Conservation (phyloP, 1,140 invertebrate species). For the Drosophila quadrilineata region DNA sequence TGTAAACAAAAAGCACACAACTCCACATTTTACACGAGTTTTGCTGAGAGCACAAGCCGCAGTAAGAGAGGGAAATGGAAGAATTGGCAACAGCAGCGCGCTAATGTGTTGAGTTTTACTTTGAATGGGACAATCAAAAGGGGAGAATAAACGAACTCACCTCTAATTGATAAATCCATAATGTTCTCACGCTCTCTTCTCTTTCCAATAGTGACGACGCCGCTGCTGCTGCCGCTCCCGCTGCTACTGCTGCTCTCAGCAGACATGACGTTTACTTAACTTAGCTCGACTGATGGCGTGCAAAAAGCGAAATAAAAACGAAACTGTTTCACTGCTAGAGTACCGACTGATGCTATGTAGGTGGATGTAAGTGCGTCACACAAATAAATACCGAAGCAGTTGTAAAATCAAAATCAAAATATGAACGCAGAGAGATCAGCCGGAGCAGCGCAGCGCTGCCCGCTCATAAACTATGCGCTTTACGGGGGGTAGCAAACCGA, state of each 20-base stretch:
- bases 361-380: slow-evolving; percentile 20
- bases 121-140: not conserved
- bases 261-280: slow-evolving; percentile 19
- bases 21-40: slow-evolving; percentile 52
- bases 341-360: slow-evolving; percentile 40
- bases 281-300: slow-evolving; percentile 37
- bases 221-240: slow-evolving; percentile 1
- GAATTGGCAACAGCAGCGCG: slow-evolving; percentile 15
- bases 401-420: slow-evolving; percentile 63
- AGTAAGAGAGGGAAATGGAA: not conserved
- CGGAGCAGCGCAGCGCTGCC: slow-evolving; percentile 47
- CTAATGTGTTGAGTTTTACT: slow-evolving; percentile 31
- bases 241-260: slow-evolving; percentile 21
- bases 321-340: slow-evolving; percentile 32
- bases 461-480: not conserved
- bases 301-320: slow-evolving; percentile 34
- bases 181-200: slow-evolving; percentile 45
- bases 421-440: slow-evolving; percentile 32
- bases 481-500: slow-evolving; percentile 15
- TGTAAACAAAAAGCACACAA: slow-evolving; percentile 56
- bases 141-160: slow-evolving; percentile 39
- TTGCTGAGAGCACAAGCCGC: not conserved
- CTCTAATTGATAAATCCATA: slow-evolving; percentile 72
- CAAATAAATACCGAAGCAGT: slow-evolving; percentile 28
- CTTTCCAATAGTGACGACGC: not conserved